These are phyloP conservation scores for Hestina assimilis DNA, from an alignment of 1,140 invertebrate species.

Conservation along the genomic window DNA sequence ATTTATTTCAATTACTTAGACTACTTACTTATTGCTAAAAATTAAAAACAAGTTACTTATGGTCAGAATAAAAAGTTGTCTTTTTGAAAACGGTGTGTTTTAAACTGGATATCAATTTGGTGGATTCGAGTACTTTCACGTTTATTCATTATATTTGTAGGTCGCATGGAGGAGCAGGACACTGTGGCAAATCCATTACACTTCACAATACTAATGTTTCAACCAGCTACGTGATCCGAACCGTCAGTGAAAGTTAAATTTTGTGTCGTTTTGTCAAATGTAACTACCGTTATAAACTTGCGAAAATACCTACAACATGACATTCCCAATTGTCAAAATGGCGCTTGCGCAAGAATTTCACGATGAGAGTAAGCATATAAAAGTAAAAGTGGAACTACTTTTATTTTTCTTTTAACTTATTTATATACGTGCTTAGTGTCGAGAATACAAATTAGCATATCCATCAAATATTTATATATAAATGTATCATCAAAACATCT, in stretches of 20 bases:
- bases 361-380: neutral
- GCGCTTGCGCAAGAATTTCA: neutral
- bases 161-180: conserved; percentile 22
- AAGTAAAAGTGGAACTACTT: neutral
- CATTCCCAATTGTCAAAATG: neutral
- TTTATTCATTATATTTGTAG: conserved; percentile 30
- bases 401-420: neutral
- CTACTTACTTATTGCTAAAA: no score
- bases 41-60: no score
- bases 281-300: conserved; percentile 17
- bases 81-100: neutral
- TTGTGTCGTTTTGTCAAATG: conserved; percentile 29
- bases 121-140: conserved; percentile 14
- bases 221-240: conserved; percentile 23
- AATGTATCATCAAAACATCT: no score
- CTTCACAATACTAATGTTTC: conserved; percentile 28
- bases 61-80: neutral
- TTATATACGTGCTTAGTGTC: neutral
- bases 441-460: no score
- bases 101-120: neutral
- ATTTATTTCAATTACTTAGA: no score
- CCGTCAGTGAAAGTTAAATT: conserved; percentile 31
- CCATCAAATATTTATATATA: no score
- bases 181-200: conserved; percentile 24
- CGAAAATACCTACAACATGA: conserved; percentile 1